These are phyloP conservation scores for Maccullochella peelii DNA, from an alignment of 2,113 vertebrate species.

Conservation along the genomic window DNA sequence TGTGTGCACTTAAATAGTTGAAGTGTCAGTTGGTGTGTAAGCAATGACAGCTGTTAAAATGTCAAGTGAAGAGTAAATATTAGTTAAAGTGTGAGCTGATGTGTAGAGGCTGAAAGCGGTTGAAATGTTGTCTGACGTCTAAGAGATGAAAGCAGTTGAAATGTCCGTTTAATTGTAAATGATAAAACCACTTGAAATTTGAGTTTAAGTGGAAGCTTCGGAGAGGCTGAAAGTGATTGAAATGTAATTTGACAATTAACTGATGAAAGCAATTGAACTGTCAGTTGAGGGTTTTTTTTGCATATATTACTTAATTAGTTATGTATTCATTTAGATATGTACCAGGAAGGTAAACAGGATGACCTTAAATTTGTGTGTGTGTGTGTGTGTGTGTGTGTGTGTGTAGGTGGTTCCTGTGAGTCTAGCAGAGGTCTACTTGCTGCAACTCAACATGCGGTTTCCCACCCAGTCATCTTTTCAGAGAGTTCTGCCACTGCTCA, in stretches of 20 bases:
- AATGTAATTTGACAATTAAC: not conserved
- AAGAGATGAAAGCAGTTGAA: not conserved
- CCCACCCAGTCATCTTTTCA: conserved; percentile 98
- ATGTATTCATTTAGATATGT: too few species aligned
- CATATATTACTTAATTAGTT: not conserved
- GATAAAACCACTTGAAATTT: not conserved
- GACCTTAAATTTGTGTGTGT: not conserved
- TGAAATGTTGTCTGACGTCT: too few species aligned
- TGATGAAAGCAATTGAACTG: not conserved
- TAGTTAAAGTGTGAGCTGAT: too few species aligned
- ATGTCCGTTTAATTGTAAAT: not conserved
- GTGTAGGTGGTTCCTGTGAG: conserved; percentile 93
- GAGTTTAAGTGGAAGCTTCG: too few species aligned
- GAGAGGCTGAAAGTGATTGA: not conserved
- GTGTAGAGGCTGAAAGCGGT: too few species aligned
- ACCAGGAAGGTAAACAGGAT: not conserved
- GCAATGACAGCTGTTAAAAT: too few species aligned
- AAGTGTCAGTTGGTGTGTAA: too few species aligned
- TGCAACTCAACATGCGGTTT: conserved; percentile 98
- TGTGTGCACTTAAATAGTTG: too few species aligned
- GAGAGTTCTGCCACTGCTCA: conserved; percentile 95
- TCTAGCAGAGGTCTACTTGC: conserved; percentile 94
- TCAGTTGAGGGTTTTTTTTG: not conserved
- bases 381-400: conserved; percentile 22
- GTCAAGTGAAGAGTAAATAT: too few species aligned